Evolutionary conservation across 1,140 invertebrate species (phyloP).

Genomic region (Helicoverpa zea): DNA sequence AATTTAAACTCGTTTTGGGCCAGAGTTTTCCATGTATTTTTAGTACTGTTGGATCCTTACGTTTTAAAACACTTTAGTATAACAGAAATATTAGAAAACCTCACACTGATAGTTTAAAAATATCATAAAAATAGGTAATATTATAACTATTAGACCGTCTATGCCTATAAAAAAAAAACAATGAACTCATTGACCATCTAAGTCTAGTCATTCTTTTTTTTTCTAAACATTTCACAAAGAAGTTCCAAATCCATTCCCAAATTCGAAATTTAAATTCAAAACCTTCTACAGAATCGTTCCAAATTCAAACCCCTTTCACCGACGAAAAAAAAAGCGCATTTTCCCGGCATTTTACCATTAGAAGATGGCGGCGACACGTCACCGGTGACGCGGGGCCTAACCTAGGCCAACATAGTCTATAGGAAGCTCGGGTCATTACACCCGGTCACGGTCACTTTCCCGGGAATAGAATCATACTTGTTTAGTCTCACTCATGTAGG

Average conservation of each 20-base stretch:
- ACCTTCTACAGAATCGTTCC: neutral
- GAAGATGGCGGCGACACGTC: conserved; percentile 69
- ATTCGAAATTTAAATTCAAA: neutral
- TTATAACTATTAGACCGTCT: too few relatives aligned
- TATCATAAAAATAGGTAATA: too few relatives aligned
- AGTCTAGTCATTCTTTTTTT: too few relatives aligned
- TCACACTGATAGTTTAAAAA: too few relatives aligned
- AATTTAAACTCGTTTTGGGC: too few relatives aligned
- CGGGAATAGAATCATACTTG: conserved; percentile 74
- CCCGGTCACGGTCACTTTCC: conserved; percentile 83
- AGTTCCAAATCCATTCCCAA: too few relatives aligned
- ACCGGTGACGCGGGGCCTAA: conserved; percentile 68
- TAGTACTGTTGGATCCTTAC: too few relatives aligned
- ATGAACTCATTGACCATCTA: too few relatives aligned
- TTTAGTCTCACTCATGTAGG: conserved; percentile 72
- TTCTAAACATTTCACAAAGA: neutral
- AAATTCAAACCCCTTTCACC: neutral
- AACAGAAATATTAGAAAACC: too few relatives aligned
- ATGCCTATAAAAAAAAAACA: too few relatives aligned
- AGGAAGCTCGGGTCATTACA: conserved; percentile 81
- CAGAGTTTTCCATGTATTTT: too few relatives aligned
- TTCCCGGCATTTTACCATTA: conserved; percentile 54
- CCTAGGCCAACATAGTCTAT: conserved; percentile 82
- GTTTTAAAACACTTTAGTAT: too few relatives aligned
- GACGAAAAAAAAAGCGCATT: conserved; percentile 18